Percentiles rank a stretch among this genome's conserved stretches.
Conservation (phyloP, 2,797 vertebrate species). For the Megalops cyprinoides region DNA sequence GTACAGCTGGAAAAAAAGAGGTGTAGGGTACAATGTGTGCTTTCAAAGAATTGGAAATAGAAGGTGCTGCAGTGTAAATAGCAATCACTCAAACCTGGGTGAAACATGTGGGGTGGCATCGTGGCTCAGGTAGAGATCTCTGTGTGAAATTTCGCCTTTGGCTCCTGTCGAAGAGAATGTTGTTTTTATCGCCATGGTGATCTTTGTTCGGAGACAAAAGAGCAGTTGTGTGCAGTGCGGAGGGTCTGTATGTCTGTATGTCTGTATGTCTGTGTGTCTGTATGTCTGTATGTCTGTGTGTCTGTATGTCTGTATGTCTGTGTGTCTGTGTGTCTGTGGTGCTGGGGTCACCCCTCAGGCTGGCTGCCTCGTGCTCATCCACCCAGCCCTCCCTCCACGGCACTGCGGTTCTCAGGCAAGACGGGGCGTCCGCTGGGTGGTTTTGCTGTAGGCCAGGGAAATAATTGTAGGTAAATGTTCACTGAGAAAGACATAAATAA, state of each 20-base stretch:
- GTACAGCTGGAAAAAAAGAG: not conserved
- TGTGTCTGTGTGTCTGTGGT: not conserved
- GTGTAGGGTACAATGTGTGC: not conserved
- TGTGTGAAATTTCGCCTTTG: not conserved
- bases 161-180: not conserved
- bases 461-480: conserved; percentile 38
- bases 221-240: not conserved
- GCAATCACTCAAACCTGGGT: not conserved
- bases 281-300: too few relatives aligned
- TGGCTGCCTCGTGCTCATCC: conserved; percentile 2
- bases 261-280: not conserved
- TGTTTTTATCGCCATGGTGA: not conserved
- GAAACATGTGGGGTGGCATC: not conserved
- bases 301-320: too few relatives aligned
- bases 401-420: conserved; percentile 15
- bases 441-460: conserved; percentile 20
- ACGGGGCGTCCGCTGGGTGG: conserved; percentile 19
- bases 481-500: conserved; percentile 28
- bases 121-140: not conserved
- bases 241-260: not conserved
- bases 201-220: not conserved
- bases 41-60: not conserved
- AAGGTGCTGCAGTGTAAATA: not conserved
- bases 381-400: not conserved
- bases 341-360: not conserved